Evolutionary conservation across 2,113 vertebrate species (phyloP).

Genomic region (Carollia perspicillata): DNA sequence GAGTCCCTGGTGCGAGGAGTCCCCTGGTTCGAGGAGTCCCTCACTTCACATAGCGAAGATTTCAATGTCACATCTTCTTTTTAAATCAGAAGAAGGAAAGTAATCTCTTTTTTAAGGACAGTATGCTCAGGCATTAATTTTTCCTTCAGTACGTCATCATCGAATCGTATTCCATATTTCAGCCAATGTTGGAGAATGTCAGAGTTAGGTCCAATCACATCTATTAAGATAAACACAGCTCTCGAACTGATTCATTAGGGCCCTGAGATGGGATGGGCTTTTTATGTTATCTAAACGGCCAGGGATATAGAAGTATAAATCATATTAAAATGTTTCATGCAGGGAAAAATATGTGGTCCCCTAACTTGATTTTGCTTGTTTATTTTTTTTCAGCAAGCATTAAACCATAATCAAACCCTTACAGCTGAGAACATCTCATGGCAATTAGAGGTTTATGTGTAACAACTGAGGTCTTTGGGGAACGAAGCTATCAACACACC

Average conservation of each 20-base stretch:
- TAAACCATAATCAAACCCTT: constrained; percentile 13
- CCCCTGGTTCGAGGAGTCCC: neutral
- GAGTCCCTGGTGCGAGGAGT: neutral
- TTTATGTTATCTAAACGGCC: neutral
- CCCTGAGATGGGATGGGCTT: neutral
- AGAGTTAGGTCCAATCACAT: neutral
- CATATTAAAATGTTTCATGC: constrained; percentile 48
- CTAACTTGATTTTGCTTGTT: constrained; percentile 59
- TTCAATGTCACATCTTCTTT: neutral
- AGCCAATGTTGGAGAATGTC: neutral
- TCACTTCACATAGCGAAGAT: neutral
- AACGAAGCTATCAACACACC: neutral
- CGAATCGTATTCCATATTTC: neutral
- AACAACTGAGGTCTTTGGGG: neutral
- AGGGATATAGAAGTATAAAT: neutral
- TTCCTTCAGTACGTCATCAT: neutral
- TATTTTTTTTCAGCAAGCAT: constrained; percentile 56
- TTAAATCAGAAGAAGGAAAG: neutral
- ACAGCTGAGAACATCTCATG: neutral
- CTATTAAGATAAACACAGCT: neutral
- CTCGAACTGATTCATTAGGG: constrained; percentile 3
- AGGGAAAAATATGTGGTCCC: constrained; percentile 39
- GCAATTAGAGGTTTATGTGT: neutral
- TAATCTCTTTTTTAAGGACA: constrained; percentile 13
- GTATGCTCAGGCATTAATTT: neutral